phyloP scores from a whole-genome alignment of 2,797 vertebrate species.

The Galagoides demidoff region DNA sequence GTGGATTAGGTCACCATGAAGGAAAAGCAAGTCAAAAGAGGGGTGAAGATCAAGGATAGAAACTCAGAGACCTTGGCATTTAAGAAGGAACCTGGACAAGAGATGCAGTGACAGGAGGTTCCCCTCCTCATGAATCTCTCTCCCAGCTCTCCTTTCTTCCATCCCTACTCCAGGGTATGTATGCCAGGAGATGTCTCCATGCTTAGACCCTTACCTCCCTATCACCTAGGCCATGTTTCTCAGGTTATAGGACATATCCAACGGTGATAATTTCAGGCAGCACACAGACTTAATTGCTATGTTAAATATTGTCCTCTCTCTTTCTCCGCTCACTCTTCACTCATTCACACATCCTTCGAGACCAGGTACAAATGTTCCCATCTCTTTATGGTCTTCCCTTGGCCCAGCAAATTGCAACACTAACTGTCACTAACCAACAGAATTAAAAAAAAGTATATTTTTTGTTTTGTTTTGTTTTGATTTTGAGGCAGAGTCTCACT shows the following conservation, averaged over 20 bases:
- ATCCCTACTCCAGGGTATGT: background rate
- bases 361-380: background rate
- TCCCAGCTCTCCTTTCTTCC: background rate
- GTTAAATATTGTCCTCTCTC: background rate
- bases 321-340: background rate
- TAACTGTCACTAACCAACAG: too few species aligned
- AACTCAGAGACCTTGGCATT: background rate
- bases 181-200: background rate
- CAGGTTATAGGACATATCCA: too few species aligned
- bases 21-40: background rate
- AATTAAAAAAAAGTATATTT: background rate
- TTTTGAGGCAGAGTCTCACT: too few species aligned
- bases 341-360: background rate
- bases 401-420: background rate
- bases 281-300: background rate
- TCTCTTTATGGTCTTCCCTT: background rate
- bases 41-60: background rate
- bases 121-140: rapidly evolving
- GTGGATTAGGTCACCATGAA: background rate
- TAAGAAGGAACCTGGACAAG: background rate
- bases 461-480: too few species aligned
- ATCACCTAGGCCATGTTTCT: background rate
- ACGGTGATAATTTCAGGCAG: rapidly evolving
- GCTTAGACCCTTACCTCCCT: too few species aligned
- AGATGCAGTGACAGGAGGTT: rapidly evolving